Conservation (phyloP, 2,113 vertebrate species). For the Alces alces region DNA sequence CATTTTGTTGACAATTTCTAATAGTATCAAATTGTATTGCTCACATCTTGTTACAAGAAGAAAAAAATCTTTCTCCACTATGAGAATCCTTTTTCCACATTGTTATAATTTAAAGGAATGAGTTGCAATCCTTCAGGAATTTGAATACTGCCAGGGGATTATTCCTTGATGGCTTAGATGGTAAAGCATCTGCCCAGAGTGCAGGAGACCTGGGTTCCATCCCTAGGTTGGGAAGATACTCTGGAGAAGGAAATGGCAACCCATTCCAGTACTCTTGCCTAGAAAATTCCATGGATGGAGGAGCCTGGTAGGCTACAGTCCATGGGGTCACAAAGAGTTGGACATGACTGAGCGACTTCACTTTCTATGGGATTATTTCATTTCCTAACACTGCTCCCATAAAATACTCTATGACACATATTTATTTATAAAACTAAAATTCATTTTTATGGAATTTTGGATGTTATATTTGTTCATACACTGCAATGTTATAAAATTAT, state of each 20-base stretch:
- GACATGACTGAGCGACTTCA: no score
- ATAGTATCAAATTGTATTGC: not conserved
- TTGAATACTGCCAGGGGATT: not conserved
- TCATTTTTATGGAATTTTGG: not conserved
- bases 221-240: no score
- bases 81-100: not conserved
- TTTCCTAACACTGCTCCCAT: not conserved
- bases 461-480: not conserved
- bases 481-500: not conserved
- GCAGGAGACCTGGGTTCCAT: no score
- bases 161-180: not conserved
- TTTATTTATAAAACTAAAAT: not conserved
- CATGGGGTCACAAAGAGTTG: no score
- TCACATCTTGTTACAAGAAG: not conserved
- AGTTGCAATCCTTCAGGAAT: not conserved
- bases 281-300: no score
- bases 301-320: no score
- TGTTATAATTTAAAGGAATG: not conserved
- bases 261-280: no score
- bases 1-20: constrained; percentile 26
- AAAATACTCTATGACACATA: not conserved
- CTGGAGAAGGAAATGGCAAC: no score
- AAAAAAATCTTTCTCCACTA: not conserved
- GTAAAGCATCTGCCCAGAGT: no score
- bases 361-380: not conserved